These are phyloP conservation scores for Salvelinus alpinus DNA, from an alignment of 2,113 vertebrate genomes.

Conservation along the genomic window DNA sequence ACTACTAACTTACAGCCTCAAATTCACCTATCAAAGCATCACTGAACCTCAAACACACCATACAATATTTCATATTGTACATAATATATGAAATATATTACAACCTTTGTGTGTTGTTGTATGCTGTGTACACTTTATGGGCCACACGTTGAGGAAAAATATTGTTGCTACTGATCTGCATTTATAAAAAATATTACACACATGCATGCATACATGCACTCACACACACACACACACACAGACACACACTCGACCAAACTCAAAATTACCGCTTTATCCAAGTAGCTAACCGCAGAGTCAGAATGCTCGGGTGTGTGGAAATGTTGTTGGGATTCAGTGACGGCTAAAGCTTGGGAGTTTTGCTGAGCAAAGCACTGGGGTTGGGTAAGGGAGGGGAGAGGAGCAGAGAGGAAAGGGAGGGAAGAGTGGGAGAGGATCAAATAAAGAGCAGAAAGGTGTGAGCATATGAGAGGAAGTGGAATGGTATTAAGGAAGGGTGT, in stretches of 20 bases:
- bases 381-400: conserved; percentile 14
- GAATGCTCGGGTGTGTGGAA: background rate
- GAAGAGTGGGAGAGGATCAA: background rate
- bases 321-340: conserved; percentile 5
- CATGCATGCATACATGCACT: conserved; percentile 29
- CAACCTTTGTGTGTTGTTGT: conserved; percentile 5
- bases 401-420: conserved; percentile 6
- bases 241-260: conserved; percentile 25
- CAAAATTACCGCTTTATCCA: conserved; percentile 59
- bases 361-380: conserved; percentile 59
- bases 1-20: conserved; percentile 15
- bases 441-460: background rate
- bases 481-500: background rate
- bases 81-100: no score
- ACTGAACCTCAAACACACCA: no score
- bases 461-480: background rate
- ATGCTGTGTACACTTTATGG: no score
- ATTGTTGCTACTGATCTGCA: conserved; percentile 29
- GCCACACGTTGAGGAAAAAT: background rate
- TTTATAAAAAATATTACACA: conserved; percentile 17
- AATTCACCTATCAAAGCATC: no score
- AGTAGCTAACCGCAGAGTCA: conserved; percentile 50
- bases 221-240: no score
- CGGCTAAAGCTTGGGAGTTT: conserved; percentile 61
- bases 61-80: background rate